These are phyloP conservation scores for Drosophila lacertosa DNA, from an alignment of 1,140 invertebrate species.

Conservation along the genomic window DNA sequence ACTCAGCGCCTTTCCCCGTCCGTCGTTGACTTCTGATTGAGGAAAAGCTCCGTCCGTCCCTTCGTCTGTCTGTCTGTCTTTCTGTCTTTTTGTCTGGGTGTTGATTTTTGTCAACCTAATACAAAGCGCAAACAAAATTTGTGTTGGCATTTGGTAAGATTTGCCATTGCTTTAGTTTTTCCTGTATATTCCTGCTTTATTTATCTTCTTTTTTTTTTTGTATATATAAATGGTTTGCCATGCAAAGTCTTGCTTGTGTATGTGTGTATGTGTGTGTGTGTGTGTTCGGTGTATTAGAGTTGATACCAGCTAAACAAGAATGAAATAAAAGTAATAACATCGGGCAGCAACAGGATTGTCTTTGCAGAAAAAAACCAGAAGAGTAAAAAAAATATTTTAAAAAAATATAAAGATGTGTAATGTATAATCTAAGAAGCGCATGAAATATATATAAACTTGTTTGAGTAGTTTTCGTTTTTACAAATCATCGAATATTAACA, in stretches of 20 bases:
- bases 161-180: slow-evolving; percentile 43
- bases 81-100: slow-evolving; percentile 38
- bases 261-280: neutral
- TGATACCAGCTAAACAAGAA: slow-evolving; percentile 10
- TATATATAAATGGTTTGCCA: too few relatives aligned
- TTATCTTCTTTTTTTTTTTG: neutral
- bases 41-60: slow-evolving; percentile 33
- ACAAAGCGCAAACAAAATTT: slow-evolving; percentile 79
- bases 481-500: too few relatives aligned
- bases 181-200: neutral
- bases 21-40: slow-evolving; percentile 40
- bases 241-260: neutral
- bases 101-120: slow-evolving; percentile 81
- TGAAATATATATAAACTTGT: too few relatives aligned
- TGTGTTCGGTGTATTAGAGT: slow-evolving; percentile 8
- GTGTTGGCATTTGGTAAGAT: slow-evolving; percentile 75
- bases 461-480: too few relatives aligned
- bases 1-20: neutral
- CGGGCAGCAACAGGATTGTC: neutral
- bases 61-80: slow-evolving; percentile 3
- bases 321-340: neutral
- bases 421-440: too few relatives aligned
- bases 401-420: too few relatives aligned
- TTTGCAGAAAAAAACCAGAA: neutral
- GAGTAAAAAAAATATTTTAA: too few relatives aligned